phyloP scores from a whole-genome alignment of 2,113 vertebrate genomes.

The Pomatostomus ruficeps region DNA sequence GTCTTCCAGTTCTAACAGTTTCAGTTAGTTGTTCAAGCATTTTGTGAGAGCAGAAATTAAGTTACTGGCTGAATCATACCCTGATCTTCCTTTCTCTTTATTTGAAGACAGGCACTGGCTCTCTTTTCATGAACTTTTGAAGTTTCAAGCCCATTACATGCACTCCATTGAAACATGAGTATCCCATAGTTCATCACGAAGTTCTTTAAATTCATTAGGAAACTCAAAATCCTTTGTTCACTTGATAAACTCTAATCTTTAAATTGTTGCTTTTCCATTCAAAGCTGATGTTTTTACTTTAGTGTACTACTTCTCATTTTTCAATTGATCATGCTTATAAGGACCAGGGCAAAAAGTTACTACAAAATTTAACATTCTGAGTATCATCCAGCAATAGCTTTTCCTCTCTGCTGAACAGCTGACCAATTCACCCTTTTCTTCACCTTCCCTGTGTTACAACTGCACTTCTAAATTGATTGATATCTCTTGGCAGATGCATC shows the following conservation, averaged over 20 bases:
- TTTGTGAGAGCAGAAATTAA: neutral
- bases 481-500: neutral
- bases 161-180: neutral
- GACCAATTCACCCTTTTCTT: neutral
- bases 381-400: neutral
- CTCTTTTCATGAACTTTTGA: neutral
- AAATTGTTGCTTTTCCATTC: neutral
- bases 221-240: neutral
- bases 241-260: neutral
- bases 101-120: neutral
- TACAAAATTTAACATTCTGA: neutral
- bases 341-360: neutral
- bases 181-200: neutral
- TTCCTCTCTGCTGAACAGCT: neutral
- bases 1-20: neutral
- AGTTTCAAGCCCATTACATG: neutral
- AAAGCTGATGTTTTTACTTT: neutral
- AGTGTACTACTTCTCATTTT: neutral
- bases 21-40: neutral
- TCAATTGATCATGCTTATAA: neutral
- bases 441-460: neutral
- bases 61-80: neutral
- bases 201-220: neutral
- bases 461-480: conserved; percentile 1
- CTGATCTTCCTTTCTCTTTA: neutral